Conservation (phyloP, 2,797 vertebrate genomes). For the Agapornis canus region DNA sequence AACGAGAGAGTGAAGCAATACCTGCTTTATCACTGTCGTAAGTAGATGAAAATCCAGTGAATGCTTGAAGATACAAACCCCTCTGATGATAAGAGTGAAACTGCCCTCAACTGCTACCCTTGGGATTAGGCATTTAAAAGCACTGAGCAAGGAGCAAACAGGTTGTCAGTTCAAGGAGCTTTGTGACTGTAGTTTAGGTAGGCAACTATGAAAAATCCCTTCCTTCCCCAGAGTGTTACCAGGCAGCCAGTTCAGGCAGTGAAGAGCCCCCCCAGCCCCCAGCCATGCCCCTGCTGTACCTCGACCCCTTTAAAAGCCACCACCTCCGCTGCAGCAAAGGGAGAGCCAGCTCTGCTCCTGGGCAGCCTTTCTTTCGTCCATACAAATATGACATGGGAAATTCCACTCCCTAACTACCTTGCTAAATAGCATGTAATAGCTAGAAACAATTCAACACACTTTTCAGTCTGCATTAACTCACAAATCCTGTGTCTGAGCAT, state of each 20-base stretch:
- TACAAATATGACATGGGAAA: not conserved
- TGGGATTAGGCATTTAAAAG: not conserved
- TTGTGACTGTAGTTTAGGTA: not conserved
- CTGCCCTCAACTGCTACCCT: not conserved
- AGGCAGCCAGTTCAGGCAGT: not conserved
- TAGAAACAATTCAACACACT: not conserved
- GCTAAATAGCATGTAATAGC: not conserved
- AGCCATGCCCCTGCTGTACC: not conserved
- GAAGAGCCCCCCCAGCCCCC: not conserved
- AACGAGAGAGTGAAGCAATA: not conserved
- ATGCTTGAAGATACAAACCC: not conserved
- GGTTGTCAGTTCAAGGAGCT: not conserved
- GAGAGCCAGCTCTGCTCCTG: not conserved
- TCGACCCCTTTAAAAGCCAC: not conserved
- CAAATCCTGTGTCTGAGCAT: not conserved
- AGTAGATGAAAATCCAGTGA: not conserved
- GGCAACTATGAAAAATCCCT: not conserved
- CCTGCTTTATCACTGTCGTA: not conserved
- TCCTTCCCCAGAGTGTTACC: accelerated
- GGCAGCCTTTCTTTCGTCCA: not conserved
- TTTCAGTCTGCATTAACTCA: not conserved
- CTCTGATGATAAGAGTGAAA: not conserved
- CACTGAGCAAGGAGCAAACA: not conserved
- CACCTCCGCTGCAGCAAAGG: accelerated
- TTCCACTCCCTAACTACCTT: not conserved